These are phyloP conservation scores for Vulpes vulpes DNA, from an alignment of 2,113 vertebrate species.

Conservation along the genomic window DNA sequence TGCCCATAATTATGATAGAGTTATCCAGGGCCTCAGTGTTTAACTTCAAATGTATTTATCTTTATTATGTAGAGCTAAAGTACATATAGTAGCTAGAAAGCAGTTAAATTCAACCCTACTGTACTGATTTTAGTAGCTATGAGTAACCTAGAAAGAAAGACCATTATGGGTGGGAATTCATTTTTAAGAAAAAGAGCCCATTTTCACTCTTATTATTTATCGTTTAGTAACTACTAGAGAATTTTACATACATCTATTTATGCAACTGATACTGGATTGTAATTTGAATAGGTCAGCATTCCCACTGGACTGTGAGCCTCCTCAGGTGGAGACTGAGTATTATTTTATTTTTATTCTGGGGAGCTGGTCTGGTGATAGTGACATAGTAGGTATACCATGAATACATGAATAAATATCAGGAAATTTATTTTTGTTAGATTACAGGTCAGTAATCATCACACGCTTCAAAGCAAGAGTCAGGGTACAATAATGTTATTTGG, in stretches of 20 bases:
- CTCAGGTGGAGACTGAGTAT: not conserved
- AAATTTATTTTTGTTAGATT: not conserved
- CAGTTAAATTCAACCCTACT: not conserved
- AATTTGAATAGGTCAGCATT: not conserved
- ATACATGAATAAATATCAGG: not conserved
- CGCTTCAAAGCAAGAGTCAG: not conserved
- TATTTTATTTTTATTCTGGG: not conserved
- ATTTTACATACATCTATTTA: not conserved
- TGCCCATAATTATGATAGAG: not conserved
- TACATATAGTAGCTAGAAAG: not conserved
- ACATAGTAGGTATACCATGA: not conserved
- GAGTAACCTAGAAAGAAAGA: not conserved
- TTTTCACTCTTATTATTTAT: slow-evolving; percentile 24
- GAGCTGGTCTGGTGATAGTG: not conserved
- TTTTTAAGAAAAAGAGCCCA: not conserved
- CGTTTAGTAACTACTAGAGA: not conserved
- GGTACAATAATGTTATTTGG: not conserved
- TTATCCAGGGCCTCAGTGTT: not conserved
- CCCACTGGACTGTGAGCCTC: not conserved
- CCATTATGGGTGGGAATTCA: not conserved
- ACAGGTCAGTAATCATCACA: not conserved
- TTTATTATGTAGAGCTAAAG: not conserved
- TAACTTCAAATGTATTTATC: not conserved
- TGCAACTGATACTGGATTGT: not conserved
- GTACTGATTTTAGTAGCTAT: not conserved